Percentiles rank a stretch among this genome's conserved stretches.
phyloP scores from a whole-genome alignment of 2,888 invertebrate species.

The Drosophila macrospina region DNA sequence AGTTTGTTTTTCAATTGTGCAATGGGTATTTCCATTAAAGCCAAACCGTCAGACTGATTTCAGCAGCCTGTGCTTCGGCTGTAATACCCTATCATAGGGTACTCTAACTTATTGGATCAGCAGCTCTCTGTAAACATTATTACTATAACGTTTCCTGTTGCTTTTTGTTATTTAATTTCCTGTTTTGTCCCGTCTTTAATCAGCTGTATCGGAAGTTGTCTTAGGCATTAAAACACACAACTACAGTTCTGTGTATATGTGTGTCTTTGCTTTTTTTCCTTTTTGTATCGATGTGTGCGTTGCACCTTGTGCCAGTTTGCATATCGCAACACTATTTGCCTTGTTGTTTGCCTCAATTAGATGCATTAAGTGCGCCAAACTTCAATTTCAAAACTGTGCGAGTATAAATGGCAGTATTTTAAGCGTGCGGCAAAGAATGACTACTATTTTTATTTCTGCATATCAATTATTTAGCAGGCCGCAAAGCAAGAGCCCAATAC shows the following conservation, averaged over 20 bases:
- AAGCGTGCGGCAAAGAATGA: not conserved
- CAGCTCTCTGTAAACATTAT: not conserved
- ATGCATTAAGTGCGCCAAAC: constrained; percentile 21
- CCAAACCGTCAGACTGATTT: not conserved
- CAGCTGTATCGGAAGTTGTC: constrained; percentile 5
- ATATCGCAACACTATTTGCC: constrained; percentile 11
- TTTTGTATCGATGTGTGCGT: constrained; percentile 9
- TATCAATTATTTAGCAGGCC: constrained; percentile 51
- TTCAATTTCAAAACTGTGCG: constrained; percentile 18
- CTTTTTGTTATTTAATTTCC: constrained; percentile 2
- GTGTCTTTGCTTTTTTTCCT: not conserved
- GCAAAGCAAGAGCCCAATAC: constrained; percentile 40
- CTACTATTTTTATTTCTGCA: constrained; percentile 25
- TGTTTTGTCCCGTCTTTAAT: constrained; percentile 8
- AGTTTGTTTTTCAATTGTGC: constrained; percentile 15
- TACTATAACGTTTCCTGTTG: constrained; percentile 1
- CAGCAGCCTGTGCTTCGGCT: not conserved
- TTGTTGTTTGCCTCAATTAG: constrained; percentile 22
- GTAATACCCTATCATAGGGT: not conserved
- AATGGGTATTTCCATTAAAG: constrained; percentile 11
- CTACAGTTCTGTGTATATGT: not conserved
- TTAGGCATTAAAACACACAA: not conserved
- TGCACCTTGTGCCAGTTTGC: constrained; percentile 33
- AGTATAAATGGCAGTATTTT: constrained; percentile 13
- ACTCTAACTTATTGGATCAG: not conserved